Base-by-base conservation (phyloP, 2,888 invertebrate species). In the Scotopteryx bipunctaria region DNA sequence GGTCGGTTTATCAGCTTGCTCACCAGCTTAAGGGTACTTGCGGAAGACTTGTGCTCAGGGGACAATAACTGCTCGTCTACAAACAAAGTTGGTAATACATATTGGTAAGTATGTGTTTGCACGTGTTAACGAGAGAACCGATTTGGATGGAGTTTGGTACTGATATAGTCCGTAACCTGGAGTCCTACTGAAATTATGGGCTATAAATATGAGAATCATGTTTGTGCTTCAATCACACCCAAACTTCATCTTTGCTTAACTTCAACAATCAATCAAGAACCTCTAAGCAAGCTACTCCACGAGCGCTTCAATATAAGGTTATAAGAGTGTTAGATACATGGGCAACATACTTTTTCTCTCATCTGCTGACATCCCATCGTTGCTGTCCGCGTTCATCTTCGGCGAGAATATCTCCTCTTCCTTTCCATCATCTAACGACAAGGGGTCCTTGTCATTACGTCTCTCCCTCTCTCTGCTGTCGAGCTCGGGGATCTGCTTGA, bases 1-100 rank as follows among this genome's bases (percentile, higher is more conserved):
- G 87, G 86, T 3, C 85, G 63, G 71, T 91, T 91, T 59, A 90
- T 63, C 11, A 91, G 72, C 61, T 91, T 91, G 69, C 76, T 76
- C 9, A 80, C 82, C 51, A 91, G 58, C 59, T 81, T 81, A 19
- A 91, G 63, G 0, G 78, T 65, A 35, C 69, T 63, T 0, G 78
- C 57, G 0, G 71, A 59, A 1, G 76, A 69, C 66, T 88, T 88
- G 62, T 86, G 83, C 0, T 88, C 89, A 0, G 87, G 85, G 0
- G 91, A 88, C 2, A 80, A 69, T 0, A 79, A 61, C 40, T 80
- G 81, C 31, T 87, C 88, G 27, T 71, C 86, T 86, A 55, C 2
- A 6, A 40, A n/a, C 29, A 9, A 4, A n/a, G n/a, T n/a, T n/a
- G n/a, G n/a, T n/a, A n/a, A n/a, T n/a, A n/a, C n/a, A n/a, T n/a